A percentile compares a stretch with the other conserved stretches of the same genome.
Evolutionary conservation across 2,888 invertebrate genomes (phyloP).

Genomic region (Eupithecia centaureata): DNA sequence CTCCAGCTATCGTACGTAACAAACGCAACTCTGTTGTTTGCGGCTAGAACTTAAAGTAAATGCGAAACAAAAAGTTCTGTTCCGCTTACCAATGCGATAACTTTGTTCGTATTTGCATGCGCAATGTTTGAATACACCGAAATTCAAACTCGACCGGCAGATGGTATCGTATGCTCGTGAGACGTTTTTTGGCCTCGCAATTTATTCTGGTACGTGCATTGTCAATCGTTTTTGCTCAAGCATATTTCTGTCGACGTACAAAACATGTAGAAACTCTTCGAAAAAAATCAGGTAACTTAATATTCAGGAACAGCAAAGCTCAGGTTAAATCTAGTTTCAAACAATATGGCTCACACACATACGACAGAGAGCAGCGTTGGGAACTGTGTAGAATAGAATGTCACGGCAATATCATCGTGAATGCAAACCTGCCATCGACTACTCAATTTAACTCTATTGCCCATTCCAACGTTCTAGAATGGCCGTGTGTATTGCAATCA

Average conservation of each 20-base stretch:
- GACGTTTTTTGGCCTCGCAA: slow-evolving; percentile 36
- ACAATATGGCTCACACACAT: slow-evolving; percentile 12
- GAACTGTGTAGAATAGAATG: slow-evolving; percentile 19
- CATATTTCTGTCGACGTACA: slow-evolving; percentile 18
- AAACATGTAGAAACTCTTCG: slow-evolving; percentile 4
- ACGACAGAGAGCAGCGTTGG: slow-evolving; percentile 9
- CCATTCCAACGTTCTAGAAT: slow-evolving; percentile 28
- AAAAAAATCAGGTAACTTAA: background rate
- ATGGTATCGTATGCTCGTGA: slow-evolving; percentile 32
- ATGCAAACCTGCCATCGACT: slow-evolving; percentile 27
- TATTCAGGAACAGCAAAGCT: background rate
- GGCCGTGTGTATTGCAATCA: slow-evolving; percentile 29
- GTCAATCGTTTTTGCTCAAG: slow-evolving; percentile 27
- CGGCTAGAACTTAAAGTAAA: slow-evolving; percentile 33
- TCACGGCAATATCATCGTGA: slow-evolving; percentile 25
- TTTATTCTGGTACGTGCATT: slow-evolving; percentile 35
- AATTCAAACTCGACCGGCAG: slow-evolving; percentile 36
- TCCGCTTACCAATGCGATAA: slow-evolving; percentile 34
- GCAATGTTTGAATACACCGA: slow-evolving; percentile 37
- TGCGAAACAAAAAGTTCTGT: slow-evolving; percentile 38
- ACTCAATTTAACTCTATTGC: slow-evolving; percentile 32
- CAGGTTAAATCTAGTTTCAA: background rate
- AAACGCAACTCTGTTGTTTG: slow-evolving; percentile 22
- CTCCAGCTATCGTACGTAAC: background rate
- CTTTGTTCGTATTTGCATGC: slow-evolving; percentile 39